Base-by-base conservation (phyloP, 2,113 vertebrate species). In the Macaca nemestrina region DNA sequence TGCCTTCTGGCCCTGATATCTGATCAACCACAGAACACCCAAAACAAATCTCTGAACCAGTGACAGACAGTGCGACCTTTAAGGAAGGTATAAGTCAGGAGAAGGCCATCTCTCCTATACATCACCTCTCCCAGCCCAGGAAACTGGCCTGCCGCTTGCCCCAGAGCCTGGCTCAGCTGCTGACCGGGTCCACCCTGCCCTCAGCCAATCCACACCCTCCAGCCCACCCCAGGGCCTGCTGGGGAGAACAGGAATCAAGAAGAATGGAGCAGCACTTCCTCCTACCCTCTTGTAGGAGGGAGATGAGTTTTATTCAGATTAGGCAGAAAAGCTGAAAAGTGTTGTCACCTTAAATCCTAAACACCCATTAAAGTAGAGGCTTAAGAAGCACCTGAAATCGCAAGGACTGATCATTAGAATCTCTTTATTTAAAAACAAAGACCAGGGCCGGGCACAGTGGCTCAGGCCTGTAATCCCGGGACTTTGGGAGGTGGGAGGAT, bases 21-120 rank as follows among this genome's bases (percentile, higher is more conserved):
- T 93, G 73, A 93, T 96, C 32, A 89, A 96, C 96, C 96, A 95
- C 67, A 80, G 73, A 95, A 85, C 40, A 93, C 91, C 88, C 91
- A 96, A 81, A 97, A 93, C 88, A 96, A 94, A 88, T 83, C 95
- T 96, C 95, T 94, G 72, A 97, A 79, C 68, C 72, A 90, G 73
- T 10, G 18, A 13, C 64, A 94, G 83, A 94, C 82, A 61, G 55
- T 0, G 1, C 59, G 97, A 94, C 93, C 90, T 96, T 97, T 95
- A 92, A 14, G 18, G 13, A 55, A 98, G 64, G 59, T 73, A 75
- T 87, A 35, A 38, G 6, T 70, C 92, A 70, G 67, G 22, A 80
- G 43, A 80, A 68, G 32, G 18, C 38, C 5, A 0, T 45, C 57
- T 84, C 78, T 55, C 32, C 25, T 57, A 32, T 35, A 5, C 59